These are phyloP conservation scores for Rotaria socialis DNA, from an alignment of 2,888 invertebrate genomes.

Conservation along the genomic window DNA sequence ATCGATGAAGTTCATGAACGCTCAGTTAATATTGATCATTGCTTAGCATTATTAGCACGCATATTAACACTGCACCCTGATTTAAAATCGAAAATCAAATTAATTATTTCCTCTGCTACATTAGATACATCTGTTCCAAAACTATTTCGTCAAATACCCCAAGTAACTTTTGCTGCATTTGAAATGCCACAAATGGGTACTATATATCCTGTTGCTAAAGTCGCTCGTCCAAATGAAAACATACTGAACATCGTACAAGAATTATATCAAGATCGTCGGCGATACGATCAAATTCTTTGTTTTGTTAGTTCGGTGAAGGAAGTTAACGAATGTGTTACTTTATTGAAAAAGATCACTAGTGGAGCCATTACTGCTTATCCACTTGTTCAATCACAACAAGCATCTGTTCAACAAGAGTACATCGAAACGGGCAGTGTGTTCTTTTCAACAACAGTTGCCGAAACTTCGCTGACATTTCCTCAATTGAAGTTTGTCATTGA, in stretches of 20 bases:
- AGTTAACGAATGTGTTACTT: neutral
- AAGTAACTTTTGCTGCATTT: neutral
- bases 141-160: neutral
- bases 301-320: slow-evolving; percentile 4
- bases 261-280: neutral
- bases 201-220: neutral
- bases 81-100: neutral
- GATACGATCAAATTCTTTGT: slow-evolving; percentile 31
- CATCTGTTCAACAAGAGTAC: neutral
- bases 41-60: slow-evolving; percentile 33
- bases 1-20: slow-evolving; percentile 35
- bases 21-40: slow-evolving; percentile 15
- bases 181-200: slow-evolving; percentile 26
- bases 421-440: neutral
- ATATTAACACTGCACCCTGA: neutral
- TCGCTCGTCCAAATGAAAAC: neutral
- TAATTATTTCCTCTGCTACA: slow-evolving; percentile 27
- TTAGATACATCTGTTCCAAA: neutral
- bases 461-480: slow-evolving; percentile 34
- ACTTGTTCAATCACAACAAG: slow-evolving; percentile 22
- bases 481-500: slow-evolving; percentile 25
- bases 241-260: slow-evolving; percentile 27
- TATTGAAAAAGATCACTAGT: neutral
- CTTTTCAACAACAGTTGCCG: slow-evolving; percentile 14
- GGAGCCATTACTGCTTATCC: slow-evolving; percentile 27